Conservation (phyloP, 2,888 invertebrate genomes). For the Drosophila kambysellisi region DNA sequence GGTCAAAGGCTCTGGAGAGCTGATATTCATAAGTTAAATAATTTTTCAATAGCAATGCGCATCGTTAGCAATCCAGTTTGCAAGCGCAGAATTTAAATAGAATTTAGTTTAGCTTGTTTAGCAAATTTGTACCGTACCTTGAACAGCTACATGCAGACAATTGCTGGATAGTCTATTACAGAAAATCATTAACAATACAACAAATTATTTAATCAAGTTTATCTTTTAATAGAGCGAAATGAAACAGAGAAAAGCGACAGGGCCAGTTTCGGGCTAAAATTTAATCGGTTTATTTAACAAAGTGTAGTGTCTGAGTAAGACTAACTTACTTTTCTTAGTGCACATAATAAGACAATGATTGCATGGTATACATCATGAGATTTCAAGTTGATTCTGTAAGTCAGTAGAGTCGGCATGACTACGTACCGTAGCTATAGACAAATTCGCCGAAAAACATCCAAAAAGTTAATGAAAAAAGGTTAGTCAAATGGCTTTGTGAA, state of each 20-base stretch:
- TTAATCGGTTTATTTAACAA: not conserved
- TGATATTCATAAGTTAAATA: conserved; percentile 53
- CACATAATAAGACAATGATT: not conserved
- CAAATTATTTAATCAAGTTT: not conserved
- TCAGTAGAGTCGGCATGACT: not conserved
- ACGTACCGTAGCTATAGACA: conserved; percentile 9
- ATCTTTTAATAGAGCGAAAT: not conserved
- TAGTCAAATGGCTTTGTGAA: conserved; percentile 45
- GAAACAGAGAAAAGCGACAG: not conserved
- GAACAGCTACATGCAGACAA: not conserved
- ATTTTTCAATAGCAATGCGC: conserved; percentile 37
- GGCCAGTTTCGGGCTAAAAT: too few relatives aligned
- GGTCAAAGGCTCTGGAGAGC: conserved; percentile 37
- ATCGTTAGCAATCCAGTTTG: not conserved
- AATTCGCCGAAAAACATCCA: conserved; percentile 21
- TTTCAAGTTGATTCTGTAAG: conserved; percentile 8
- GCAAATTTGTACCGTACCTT: not conserved
- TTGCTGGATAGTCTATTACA: not conserved
- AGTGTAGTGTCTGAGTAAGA: not conserved
- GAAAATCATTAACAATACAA: not conserved
- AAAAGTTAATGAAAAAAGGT: conserved; percentile 14
- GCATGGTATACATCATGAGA: not conserved
- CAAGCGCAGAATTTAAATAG: not conserved
- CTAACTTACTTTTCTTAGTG: not conserved
- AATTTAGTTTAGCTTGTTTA: not conserved